A percentile compares a stretch with the other conserved stretches of the same genome.
Conservation (phyloP, 2,113 vertebrate species). For the Rhinopomastus cyanomelas region DNA sequence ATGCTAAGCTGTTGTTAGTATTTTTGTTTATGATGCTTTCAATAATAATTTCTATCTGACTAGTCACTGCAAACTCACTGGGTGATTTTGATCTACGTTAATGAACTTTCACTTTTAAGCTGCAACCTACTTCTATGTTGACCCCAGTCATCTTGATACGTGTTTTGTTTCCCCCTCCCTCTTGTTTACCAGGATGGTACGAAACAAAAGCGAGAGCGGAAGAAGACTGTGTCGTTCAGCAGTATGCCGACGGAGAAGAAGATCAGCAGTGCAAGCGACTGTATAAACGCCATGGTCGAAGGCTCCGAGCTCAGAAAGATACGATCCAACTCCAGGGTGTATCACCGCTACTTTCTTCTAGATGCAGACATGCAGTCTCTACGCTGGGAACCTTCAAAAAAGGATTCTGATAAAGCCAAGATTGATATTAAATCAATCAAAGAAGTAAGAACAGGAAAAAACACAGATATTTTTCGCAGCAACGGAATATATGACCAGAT, state of each 20-base stretch:
- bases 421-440: conserved; percentile 96
- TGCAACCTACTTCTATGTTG: background rate
- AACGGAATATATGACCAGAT: conserved; percentile 97
- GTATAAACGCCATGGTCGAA: conserved; percentile 94
- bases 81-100: background rate
- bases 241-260: conserved; percentile 98
- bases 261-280: conserved; percentile 95
- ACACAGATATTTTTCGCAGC: conserved; percentile 96
- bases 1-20: background rate
- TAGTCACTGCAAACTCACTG: background rate
- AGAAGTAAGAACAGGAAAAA: conserved; percentile 95
- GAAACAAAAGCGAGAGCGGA: conserved; percentile 91
- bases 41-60: background rate
- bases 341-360: conserved; percentile 91
- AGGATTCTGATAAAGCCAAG: conserved; percentile 97
- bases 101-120: background rate
- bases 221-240: conserved; percentile 97
- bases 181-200: conserved; percentile 84
- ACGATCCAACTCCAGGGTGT: conserved; percentile 92
- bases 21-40: background rate
- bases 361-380: conserved; percentile 97
- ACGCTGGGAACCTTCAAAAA: conserved; percentile 96
- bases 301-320: conserved; percentile 95
- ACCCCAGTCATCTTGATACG: background rate
- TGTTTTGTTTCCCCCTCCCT: background rate